phyloP scores from a whole-genome alignment of 1,140 invertebrate species.

The Dreissena polymorpha region DNA sequence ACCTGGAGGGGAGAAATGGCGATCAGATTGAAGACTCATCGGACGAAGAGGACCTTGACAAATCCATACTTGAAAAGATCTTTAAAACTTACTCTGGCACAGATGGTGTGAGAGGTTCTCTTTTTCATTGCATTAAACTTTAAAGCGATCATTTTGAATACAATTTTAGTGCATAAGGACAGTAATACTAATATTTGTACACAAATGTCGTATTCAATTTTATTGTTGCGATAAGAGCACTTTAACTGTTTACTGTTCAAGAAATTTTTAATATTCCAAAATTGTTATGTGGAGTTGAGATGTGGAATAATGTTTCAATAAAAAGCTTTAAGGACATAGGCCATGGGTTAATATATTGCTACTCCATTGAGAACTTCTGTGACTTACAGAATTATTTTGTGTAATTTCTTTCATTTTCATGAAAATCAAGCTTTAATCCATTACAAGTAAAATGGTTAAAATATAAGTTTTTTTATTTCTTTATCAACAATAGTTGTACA shows the following conservation, averaged over 20 bases:
- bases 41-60: slow-evolving; percentile 71
- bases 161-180: not conserved
- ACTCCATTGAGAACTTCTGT: too few species aligned
- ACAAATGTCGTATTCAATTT: not conserved
- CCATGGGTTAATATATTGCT: too few species aligned
- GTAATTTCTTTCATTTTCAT: too few species aligned
- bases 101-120: slow-evolving; percentile 56
- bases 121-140: not conserved
- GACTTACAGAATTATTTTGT: too few species aligned
- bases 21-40: slow-evolving; percentile 57
- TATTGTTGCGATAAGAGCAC: not conserved
- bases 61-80: slow-evolving; percentile 66
- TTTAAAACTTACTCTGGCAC: slow-evolving; percentile 70
- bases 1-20: slow-evolving; percentile 60
- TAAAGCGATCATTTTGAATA: not conserved
- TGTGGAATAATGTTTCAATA: too few species aligned
- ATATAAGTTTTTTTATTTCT: not conserved
- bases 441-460: not conserved
- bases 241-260: not conserved
- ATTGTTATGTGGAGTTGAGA: too few species aligned
- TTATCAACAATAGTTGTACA: too few species aligned
- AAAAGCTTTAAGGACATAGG: too few species aligned
- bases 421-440: too few species aligned
- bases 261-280: not conserved
- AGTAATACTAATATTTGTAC: too few species aligned